A percentile compares a stretch with the other conserved stretches of the same genome.
phyloP scores from a whole-genome alignment of 2,113 vertebrate genomes.

The Grus americana region DNA sequence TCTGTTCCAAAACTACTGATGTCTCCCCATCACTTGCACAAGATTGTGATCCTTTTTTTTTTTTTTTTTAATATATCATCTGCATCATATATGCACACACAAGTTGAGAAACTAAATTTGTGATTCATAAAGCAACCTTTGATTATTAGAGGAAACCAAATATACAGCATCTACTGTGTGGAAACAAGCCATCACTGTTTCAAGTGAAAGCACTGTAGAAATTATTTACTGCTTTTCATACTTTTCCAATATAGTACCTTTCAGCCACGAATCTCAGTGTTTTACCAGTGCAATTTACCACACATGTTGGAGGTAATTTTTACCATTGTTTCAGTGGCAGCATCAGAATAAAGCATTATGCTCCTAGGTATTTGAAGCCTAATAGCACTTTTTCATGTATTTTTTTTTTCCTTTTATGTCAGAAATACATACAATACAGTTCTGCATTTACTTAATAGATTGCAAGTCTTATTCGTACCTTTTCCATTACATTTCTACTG shows the following conservation, averaged over 20 bases:
- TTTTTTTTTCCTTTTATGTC: not conserved
- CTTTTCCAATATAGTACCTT: not conserved
- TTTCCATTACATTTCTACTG: not conserved
- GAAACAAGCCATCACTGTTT: not conserved
- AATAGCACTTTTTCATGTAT: not conserved
- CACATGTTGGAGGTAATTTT: not conserved
- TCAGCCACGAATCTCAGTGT: not conserved
- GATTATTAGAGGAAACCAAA: not conserved
- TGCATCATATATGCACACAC: not conserved
- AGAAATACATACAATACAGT: not conserved
- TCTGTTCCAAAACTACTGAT: not conserved
- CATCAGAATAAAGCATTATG: not conserved
- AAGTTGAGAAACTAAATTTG: not conserved
- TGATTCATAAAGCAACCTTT: not conserved
- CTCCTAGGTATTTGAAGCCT: not conserved
- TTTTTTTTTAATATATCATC: not conserved
- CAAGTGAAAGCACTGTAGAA: not conserved
- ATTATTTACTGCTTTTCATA: not conserved
- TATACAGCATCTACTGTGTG: not conserved
- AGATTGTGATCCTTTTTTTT: not conserved
- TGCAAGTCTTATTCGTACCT: not conserved
- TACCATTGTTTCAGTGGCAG: not conserved
- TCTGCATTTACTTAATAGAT: not conserved
- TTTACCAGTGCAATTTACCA: not conserved
- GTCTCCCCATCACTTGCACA: not conserved